Evolutionary conservation across 2,113 vertebrate species (phyloP).

Genomic region (Lycocorax pyrrhopterus): DNA sequence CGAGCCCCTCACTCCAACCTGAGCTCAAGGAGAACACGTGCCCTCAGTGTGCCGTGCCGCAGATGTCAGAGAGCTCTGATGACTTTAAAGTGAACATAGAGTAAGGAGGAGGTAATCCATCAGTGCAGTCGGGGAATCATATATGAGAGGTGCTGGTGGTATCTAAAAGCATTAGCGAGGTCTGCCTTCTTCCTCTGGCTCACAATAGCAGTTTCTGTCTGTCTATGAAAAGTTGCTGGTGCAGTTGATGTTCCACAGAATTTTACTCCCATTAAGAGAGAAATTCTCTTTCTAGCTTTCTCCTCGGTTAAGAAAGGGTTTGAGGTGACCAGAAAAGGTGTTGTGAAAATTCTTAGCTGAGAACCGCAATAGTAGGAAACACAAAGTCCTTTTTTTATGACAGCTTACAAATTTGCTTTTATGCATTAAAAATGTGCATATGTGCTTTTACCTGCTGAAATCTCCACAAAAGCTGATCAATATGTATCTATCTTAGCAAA

Average conservation of each 20-base stretch:
- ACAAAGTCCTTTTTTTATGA: not conserved
- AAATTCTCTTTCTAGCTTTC: not conserved
- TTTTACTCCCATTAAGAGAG: not conserved
- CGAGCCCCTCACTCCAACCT: not conserved
- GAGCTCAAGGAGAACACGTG: not conserved
- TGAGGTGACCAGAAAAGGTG: not conserved
- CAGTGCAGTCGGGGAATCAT: not conserved
- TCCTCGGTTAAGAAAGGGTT: not conserved
- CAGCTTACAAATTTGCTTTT: not conserved
- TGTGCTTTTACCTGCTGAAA: not conserved
- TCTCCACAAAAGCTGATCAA: not conserved
- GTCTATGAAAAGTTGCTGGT: not conserved
- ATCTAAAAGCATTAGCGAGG: not conserved
- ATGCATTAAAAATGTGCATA: not conserved
- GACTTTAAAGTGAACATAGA: not conserved
- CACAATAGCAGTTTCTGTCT: not conserved
- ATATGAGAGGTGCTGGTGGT: not conserved
- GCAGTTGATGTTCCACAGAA: not conserved
- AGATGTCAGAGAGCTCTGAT: not conserved
- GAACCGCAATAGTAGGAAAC: not conserved
- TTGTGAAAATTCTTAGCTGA: not conserved
- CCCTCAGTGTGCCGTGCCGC: not conserved
- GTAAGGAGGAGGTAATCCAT: not conserved
- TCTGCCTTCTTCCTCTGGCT: not conserved
- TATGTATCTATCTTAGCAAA: not conserved